phyloP scores from a whole-genome alignment of 2,113 vertebrate genomes.

The Cyanoramphus novaezelandiae region DNA sequence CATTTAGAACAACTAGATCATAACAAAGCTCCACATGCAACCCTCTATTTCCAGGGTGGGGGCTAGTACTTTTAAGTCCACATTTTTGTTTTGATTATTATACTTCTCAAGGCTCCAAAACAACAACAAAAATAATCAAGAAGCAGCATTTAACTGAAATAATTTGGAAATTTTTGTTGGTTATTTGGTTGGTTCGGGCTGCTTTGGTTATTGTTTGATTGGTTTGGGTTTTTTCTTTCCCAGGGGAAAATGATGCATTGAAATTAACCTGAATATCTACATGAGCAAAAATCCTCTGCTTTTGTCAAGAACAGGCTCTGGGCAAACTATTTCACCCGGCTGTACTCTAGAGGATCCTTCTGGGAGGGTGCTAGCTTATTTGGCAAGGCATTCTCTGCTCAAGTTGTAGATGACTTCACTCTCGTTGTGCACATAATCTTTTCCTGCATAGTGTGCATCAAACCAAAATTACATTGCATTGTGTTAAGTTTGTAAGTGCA shows the following conservation, averaged over 20 bases:
- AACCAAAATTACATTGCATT: constrained; percentile 48
- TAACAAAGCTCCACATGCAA: not conserved
- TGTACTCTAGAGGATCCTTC: not conserved
- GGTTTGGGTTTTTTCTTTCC: too few relatives aligned
- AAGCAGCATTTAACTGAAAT: not conserved
- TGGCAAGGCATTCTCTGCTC: constrained; percentile 3
- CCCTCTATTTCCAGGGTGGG: not conserved
- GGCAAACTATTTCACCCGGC: constrained; percentile 12
- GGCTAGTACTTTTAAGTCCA: not conserved
- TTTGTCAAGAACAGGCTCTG: not conserved
- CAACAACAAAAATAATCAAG: not conserved
- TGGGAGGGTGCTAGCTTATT: constrained; percentile 16
- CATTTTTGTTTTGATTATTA: not conserved
- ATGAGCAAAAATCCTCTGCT: not conserved
- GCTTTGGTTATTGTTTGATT: not conserved
- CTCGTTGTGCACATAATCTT: constrained; percentile 54
- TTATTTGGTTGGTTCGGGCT: not conserved
- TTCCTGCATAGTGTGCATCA: constrained; percentile 37
- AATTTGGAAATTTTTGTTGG: not conserved
- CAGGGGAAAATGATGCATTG: not conserved
- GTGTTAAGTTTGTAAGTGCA: constrained; percentile 47
- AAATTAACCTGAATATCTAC: not conserved
- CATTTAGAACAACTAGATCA: not conserved
- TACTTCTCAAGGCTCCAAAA: not conserved
- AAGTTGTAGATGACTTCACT: constrained; percentile 57